These are phyloP conservation scores for Drosophila hamatofila DNA, from an alignment of 2,888 invertebrate genomes.

Conservation along the genomic window DNA sequence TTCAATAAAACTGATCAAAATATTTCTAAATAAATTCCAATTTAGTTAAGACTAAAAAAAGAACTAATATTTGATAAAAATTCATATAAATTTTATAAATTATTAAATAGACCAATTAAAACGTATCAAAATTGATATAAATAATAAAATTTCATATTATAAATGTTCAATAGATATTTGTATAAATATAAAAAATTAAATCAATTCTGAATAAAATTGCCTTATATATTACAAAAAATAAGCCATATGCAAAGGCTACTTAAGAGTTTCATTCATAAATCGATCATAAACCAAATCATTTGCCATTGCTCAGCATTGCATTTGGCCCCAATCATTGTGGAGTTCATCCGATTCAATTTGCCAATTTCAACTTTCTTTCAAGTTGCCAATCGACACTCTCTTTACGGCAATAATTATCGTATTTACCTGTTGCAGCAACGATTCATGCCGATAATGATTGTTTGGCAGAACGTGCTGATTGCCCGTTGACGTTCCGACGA, in stretches of 20 bases:
- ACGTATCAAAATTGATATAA: no score
- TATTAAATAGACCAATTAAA: no score
- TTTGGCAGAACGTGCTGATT: conserved; percentile 85
- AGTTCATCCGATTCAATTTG: conserved; percentile 22
- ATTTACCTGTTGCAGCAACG: conserved; percentile 83
- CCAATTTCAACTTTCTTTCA: conserved; percentile 21
- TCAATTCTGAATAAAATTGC: no score
- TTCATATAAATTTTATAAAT: no score
- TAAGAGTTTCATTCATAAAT: background rate
- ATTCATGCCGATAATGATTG: conserved; percentile 85
- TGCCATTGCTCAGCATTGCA: background rate
- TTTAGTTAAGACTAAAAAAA: no score
- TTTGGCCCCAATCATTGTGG: background rate
- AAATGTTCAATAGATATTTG: background rate
- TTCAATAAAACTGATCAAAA: no score
- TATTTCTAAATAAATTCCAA: no score
- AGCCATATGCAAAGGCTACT: no score
- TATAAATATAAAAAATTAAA: background rate
- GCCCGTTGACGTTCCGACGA: conserved; percentile 80
- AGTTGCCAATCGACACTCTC: conserved; percentile 40
- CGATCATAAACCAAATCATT: background rate
- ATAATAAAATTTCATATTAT: background rate
- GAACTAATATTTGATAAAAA: no score
- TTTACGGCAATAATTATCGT: conserved; percentile 32
- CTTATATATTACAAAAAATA: no score